Base-by-base conservation (phyloP, 2,113 vertebrate species). In the Paracyprichromis sp. region DNA sequence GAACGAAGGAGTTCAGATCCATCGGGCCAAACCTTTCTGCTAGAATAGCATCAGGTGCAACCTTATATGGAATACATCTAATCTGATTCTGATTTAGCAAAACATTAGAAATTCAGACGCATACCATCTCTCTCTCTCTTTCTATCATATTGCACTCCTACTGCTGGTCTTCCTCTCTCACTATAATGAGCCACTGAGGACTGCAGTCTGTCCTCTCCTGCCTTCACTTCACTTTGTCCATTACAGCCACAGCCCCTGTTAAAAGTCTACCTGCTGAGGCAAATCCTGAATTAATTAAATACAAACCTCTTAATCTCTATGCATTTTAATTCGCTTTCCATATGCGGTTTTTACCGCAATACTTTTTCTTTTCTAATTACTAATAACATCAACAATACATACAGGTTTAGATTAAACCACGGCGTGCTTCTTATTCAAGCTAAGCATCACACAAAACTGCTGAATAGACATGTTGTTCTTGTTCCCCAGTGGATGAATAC, bases 1-100 rank as follows among this genome's bases (percentile, higher is more conserved):
- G 78, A 89, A 89, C 31, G 82, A 84, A 83, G 88, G 81, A 87
- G 91, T 85, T 84, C 71, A 21, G 69, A 88, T 89, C 61, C 82
- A 79, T 89, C 88, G 78, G 66, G 66, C 38, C 78, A 82, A 89
- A 87, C 83, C 54, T 86, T 34, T 59, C 78, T 85, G 85, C 71
- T 50, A 66, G 71, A 90, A 87, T 84, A 84, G 73, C 24, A 85
- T 85, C 54, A 13, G 66, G 81, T 54, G 9, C 80, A 88, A 79
- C 38, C 71, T 31, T n/a, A 87, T 38, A 69, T 59, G 47, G 61
- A 87, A 88, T 26, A 34, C 84, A 29, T 89, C 31, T 52, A 26
- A 61, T 84, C 16, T 34, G 54, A 76, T n/a, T 21, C 31, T 34
- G 45, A 82, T 50, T 9, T 80, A 83, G 57, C 29, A 57, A 34